These are phyloP conservation scores for Crenichthys baileyi DNA, from an alignment of 2,797 vertebrate genomes.

Conservation along the genomic window DNA sequence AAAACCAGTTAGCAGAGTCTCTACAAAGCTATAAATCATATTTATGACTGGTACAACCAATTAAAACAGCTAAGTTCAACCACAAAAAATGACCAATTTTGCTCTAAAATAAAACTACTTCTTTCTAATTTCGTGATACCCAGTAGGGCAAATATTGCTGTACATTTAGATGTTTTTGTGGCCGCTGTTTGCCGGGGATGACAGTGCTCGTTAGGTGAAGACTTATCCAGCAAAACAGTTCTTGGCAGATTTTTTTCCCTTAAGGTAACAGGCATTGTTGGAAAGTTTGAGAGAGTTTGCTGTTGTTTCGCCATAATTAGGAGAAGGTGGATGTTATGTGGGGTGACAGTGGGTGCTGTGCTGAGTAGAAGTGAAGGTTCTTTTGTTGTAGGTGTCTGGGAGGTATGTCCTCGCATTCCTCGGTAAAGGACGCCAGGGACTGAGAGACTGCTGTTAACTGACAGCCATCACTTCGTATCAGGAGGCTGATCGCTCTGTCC, in stretches of 20 bases:
- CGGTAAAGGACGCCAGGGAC: slow-evolving; percentile 39
- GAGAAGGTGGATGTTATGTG: slow-evolving; percentile 36
- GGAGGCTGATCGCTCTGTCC: slow-evolving; percentile 60
- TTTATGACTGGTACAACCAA: not conserved
- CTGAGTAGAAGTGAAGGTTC: slow-evolving; percentile 10
- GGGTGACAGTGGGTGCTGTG: slow-evolving; percentile 29
- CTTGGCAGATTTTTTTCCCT: slow-evolving; percentile 35
- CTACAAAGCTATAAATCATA: not conserved
- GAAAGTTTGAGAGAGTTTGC: slow-evolving; percentile 28
- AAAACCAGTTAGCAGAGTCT: not conserved
- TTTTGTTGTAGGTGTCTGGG: slow-evolving; percentile 22
- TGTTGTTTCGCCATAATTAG: slow-evolving; percentile 30
- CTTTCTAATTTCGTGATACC: not conserved
- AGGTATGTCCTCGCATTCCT: slow-evolving; percentile 17
- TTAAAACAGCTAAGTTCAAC: not conserved
- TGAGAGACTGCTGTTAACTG: slow-evolving; percentile 54
- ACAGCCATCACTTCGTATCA: slow-evolving; percentile 68
- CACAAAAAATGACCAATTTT: not conserved
- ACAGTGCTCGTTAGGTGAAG: slow-evolving; percentile 30
- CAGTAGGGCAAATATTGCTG: slow-evolving; percentile 27
- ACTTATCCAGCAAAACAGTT: slow-evolving; percentile 44
- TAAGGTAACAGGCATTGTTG: slow-evolving; percentile 30
- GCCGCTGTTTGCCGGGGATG: slow-evolving; percentile 48
- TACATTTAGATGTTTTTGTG: slow-evolving; percentile 39
- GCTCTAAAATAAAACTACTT: not conserved